Evolutionary conservation across 2,113 vertebrate genomes (phyloP).

Genomic region (Clarias batrachus): DNA sequence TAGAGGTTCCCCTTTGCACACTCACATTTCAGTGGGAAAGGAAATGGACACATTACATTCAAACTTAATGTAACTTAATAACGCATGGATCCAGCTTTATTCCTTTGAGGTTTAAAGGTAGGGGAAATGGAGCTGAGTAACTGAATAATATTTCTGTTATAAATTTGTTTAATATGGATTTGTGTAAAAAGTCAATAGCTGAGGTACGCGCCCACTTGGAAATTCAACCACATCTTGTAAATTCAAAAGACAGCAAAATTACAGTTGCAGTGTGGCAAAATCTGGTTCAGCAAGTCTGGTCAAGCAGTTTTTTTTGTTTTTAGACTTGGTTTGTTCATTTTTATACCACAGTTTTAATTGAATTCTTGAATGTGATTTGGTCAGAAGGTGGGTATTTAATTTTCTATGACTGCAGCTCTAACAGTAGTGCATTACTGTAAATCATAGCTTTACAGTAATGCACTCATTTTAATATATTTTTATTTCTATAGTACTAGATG

Average conservation of each 20-base stretch:
- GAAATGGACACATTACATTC: slow-evolving; percentile 17
- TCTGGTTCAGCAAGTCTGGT: neutral
- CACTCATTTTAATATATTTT: neutral
- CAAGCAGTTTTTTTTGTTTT: too few relatives aligned
- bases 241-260: neutral
- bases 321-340: neutral
- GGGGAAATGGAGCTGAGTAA: slow-evolving; percentile 12
- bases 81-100: slow-evolving; percentile 5
- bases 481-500: neutral
- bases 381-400: neutral
- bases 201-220: neutral
- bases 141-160: neutral
- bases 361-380: neutral
- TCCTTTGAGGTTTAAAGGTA: neutral
- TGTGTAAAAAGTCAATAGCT: slow-evolving; percentile 11
- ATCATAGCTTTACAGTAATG: neutral
- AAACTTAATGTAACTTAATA: slow-evolving; percentile 11
- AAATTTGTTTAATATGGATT: slow-evolving; percentile 9
- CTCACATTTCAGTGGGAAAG: slow-evolving; percentile 15
- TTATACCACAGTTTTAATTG: neutral
- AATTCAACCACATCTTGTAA: neutral
- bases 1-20: neutral
- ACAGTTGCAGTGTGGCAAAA: neutral
- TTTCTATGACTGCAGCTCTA: neutral
- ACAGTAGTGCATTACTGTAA: neutral